phyloP scores from a whole-genome alignment of 1,140 invertebrate species.

The Saxidomus purpurata region DNA sequence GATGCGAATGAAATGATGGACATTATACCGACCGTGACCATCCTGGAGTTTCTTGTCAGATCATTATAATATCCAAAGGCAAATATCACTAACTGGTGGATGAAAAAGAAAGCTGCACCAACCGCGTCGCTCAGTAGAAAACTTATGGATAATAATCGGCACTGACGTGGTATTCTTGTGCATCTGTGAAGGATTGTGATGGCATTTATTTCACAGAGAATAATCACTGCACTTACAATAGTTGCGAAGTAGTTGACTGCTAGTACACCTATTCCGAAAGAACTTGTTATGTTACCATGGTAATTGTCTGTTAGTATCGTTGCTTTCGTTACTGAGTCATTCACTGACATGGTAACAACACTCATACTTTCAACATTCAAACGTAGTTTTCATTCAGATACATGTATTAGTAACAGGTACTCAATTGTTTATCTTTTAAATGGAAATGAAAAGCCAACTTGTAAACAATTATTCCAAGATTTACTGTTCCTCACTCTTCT shows the following conservation, averaged over 20 bases:
- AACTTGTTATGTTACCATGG: too few relatives aligned
- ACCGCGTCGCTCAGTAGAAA: background rate
- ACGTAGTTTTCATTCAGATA: too few relatives aligned
- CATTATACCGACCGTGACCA: background rate
- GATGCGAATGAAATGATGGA: background rate
- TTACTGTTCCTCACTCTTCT: too few relatives aligned
- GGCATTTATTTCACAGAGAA: background rate
- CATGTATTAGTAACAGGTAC: too few relatives aligned
- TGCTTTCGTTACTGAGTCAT: too few relatives aligned
- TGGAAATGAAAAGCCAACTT: too few relatives aligned
- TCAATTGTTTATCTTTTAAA: too few relatives aligned
- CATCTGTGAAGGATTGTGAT: background rate
- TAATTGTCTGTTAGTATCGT: too few relatives aligned
- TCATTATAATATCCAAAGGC: background rate
- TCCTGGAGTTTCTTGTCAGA: background rate
- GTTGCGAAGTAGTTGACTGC: background rate
- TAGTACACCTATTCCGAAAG: background rate
- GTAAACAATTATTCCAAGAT: too few relatives aligned
- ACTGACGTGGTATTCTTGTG: background rate
- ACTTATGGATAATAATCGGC: background rate
- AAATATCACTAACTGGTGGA: background rate
- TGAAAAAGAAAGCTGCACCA: background rate
- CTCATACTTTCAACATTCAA: too few relatives aligned
- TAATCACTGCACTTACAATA: background rate
- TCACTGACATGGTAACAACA: too few relatives aligned